These are phyloP conservation scores for Colaptes auratus DNA, from an alignment of 2,113 vertebrate species.

Conservation along the genomic window DNA sequence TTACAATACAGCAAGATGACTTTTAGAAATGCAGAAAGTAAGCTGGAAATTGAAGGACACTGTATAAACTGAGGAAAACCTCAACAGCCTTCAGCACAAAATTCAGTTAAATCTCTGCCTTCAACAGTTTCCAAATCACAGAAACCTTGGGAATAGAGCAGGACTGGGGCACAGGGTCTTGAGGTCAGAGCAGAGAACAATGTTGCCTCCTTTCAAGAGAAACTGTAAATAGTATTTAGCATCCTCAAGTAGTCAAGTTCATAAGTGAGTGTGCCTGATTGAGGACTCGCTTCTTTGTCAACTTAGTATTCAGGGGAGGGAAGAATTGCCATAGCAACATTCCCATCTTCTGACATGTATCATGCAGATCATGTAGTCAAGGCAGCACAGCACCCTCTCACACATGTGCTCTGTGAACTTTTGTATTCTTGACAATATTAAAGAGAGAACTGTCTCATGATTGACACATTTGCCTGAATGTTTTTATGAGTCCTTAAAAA, in stretches of 20 bases:
- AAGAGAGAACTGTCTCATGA: conserved; percentile 44
- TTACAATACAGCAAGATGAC: neutral
- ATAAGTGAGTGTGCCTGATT: conserved; percentile 35
- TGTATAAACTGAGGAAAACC: neutral
- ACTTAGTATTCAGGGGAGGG: conserved; percentile 59
- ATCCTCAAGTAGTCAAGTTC: conserved; percentile 23
- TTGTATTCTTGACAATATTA: conserved; percentile 23
- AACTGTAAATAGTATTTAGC: conserved; percentile 36
- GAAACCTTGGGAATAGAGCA: neutral
- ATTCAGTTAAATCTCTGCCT: neutral
- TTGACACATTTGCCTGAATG: conserved; percentile 35
- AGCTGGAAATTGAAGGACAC: neutral
- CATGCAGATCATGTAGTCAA: conserved; percentile 37
- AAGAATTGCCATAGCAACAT: conserved; percentile 56
- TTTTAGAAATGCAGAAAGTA: neutral
- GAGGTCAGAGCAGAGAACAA: neutral
- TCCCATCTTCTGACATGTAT: conserved; percentile 38
- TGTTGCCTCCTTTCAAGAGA: neutral
- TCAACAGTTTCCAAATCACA: neutral
- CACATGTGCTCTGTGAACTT: conserved; percentile 56
- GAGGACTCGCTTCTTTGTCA: conserved; percentile 38
- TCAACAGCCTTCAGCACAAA: neutral
- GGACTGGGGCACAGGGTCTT: neutral
- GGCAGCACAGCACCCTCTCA: conserved; percentile 26
- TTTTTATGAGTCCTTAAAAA: conserved; percentile 32